Base-by-base conservation (phyloP, 2,888 invertebrate species). In the Eristalis pertinax region DNA sequence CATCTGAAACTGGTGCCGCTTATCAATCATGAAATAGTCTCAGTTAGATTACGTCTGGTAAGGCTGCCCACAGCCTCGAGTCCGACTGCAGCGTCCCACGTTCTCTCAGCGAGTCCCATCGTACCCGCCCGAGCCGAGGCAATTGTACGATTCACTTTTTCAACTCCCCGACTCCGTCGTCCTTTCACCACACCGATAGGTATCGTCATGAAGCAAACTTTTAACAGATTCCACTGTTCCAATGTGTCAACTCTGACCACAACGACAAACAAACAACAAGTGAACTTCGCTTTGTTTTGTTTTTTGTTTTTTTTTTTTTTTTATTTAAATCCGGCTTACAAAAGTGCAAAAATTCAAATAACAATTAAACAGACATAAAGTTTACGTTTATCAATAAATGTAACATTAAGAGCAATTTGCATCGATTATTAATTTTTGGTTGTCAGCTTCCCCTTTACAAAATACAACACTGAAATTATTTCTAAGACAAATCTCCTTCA, bases 341-440 rank as follows among this genome's bases (percentile, higher is more conserved):
- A 86, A 86, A 86, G 83, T 86, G 86, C 83, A 86, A 86, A 86
- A 86, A 70, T 78, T 78, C 19, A 74, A 74, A 83, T 78, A 85
- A 84, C 84, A 75, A 32, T 70, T 70, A 19, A 56, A 64, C n/a
- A 68, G 32, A 60, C 60, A 77, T 50, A n/a, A 32, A 70, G 7
- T 38, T 15, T 63, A n/a, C 13, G 13, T 43, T 69, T 50, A 19
- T 38, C 38, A 38, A 38, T 38, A 38, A 38, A 13, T 69, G 77
- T 73, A 82, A 82, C 77, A 64, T 68, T 72, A 41, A 10, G 15
- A 26, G 35, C 50, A 60, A 60, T 41, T 80, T 67, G 72, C 67
- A n/a, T 79, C 43, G 15, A 43, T 50, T 50, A 58, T 65, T 67
- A 82, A 82, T 86, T 70, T 86, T 86, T 86, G 83, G 86, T 83